phyloP scores from a whole-genome alignment of 2,113 vertebrate species.

The Microtus ochrogaster region DNA sequence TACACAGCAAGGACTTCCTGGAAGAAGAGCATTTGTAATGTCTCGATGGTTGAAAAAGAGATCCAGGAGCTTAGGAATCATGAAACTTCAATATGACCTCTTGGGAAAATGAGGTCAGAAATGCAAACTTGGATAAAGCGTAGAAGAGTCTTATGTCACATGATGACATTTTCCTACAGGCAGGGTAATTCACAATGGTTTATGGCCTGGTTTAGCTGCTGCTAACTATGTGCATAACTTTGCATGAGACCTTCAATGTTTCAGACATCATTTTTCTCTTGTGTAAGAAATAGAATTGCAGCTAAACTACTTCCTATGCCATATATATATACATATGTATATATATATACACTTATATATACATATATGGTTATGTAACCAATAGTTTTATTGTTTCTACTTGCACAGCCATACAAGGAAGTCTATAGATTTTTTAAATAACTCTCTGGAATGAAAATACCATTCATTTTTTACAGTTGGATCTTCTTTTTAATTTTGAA shows the following conservation, averaged over 20 bases:
- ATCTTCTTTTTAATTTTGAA: neutral
- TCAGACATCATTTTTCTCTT: slow-evolving; percentile 1
- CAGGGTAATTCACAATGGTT: neutral
- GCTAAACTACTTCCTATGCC: neutral
- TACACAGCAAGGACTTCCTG: neutral
- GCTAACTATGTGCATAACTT: neutral
- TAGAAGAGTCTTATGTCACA: neutral
- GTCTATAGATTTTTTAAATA: neutral
- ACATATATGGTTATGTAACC: neutral
- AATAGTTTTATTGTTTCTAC: neutral
- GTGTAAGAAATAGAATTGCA: neutral
- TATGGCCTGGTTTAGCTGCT: neutral
- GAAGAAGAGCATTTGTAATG: neutral
- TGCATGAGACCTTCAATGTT: neutral
- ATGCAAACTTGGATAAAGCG: neutral
- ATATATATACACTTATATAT: no score
- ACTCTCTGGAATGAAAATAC: neutral
- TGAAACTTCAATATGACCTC: neutral
- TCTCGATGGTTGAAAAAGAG: neutral
- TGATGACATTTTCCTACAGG: neutral
- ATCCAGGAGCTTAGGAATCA: neutral
- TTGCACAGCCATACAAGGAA: neutral
- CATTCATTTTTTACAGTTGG: neutral
- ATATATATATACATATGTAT: no score
- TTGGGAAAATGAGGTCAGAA: neutral